Base-by-base conservation (phyloP, 2,888 invertebrate species). In the Synergus japonicus region DNA sequence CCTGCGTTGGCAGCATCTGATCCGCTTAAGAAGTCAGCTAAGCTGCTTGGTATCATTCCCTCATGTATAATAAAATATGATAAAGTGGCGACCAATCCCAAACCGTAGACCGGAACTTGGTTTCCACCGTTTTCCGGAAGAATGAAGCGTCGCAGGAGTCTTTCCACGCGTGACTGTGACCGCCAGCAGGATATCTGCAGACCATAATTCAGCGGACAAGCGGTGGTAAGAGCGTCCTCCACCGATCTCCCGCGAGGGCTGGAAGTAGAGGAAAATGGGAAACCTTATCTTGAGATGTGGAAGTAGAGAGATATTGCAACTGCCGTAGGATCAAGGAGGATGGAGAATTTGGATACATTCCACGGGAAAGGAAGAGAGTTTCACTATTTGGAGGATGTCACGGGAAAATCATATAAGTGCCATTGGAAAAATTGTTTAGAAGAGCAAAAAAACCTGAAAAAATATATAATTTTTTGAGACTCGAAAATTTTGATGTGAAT, bases 61-160 rank as follows among this genome's bases (percentile, higher is more conserved):
- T 86, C 85, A 86, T 89, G 88, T 88, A 87, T 88, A 88, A 88
- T 88, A 88, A 89, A 89, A 89, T 88, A 89, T 88, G 88, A 88
- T 88, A 87, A 89, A 88, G 87, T 85, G 54, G 83, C 84, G 79
- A 82, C 82, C 87, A 86, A 88, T 89, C 83, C 86, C 82, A 58
- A 78, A 84, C 82, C 85, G 83, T 82, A 83, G 82, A 82, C 83
- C 85, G 86, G 85, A 88, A 83, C 86, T 83, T 77, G 83, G 78
- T 82, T 86, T 82, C 79, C 85, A 81, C 76, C 80, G 64, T 54
- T 54, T 54, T n/a, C 54, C 54, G 54, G 54, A n/a, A 54, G 8
- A 54, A 15, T 54, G 8, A 54, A n/a, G 8, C n/a, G 54, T 54
- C 54, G 54, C n/a, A 54, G 54, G n/a, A 54, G 58, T 18, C 54